Conservation (phyloP, 2,113 vertebrate genomes). For the Mustela lutreola region DNA sequence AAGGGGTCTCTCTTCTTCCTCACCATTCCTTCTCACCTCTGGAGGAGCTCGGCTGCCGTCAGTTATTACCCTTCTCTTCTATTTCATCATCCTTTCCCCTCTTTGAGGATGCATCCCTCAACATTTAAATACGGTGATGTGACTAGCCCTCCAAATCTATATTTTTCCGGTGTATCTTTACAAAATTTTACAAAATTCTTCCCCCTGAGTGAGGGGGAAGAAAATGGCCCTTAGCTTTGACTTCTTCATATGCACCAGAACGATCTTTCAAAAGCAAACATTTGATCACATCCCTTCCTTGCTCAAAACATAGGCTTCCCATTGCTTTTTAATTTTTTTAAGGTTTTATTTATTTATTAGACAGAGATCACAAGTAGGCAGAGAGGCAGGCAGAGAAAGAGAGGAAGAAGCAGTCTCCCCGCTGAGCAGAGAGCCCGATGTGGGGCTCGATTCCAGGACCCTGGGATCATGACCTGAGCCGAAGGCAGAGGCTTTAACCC, state of each 20-base stretch:
- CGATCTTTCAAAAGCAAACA: not conserved
- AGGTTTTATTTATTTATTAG: no score
- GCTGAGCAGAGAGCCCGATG: no score
- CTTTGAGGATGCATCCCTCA: not conserved
- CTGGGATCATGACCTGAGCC: no score
- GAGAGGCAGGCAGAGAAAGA: no score
- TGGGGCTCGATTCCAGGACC: no score
- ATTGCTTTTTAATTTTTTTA: constrained; percentile 3
- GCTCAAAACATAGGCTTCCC: not conserved
- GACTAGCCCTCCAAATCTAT: not conserved
- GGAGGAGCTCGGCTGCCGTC: not conserved
- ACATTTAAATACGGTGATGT: not conserved
- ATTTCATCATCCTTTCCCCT: not conserved
- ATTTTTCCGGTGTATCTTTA: not conserved
- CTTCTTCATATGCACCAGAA: not conserved
- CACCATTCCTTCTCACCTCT: not conserved
- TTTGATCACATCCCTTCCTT: not conserved
- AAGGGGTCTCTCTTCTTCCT: not conserved
- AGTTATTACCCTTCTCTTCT: not conserved
- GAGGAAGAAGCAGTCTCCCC: no score
- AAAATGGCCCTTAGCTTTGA: not conserved
- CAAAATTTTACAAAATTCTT: not conserved
- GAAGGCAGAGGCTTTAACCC: no score
- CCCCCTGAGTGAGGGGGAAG: not conserved
- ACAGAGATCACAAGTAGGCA: no score